Evolutionary conservation across 2,888 invertebrate genomes (phyloP).

Genomic region (Phengaris alcon): DNA sequence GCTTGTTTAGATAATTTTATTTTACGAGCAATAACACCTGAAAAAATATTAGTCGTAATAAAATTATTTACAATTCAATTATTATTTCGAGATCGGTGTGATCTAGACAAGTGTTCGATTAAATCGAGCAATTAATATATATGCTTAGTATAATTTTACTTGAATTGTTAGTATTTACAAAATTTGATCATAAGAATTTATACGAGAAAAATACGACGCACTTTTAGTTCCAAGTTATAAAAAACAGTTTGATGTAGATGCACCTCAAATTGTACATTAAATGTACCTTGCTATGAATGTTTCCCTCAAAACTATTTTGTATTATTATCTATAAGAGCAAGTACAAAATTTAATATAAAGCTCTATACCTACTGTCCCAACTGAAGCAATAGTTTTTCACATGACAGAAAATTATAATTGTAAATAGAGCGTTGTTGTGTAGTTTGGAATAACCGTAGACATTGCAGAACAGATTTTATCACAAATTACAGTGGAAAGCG

Average conservation of each 20-base stretch:
- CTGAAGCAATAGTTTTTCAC: conserved; percentile 1
- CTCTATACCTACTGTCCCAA: not conserved
- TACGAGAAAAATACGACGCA: not conserved
- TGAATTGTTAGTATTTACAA: conserved; percentile 33
- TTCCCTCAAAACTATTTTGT: not conserved
- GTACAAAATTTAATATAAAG: conserved; percentile 5
- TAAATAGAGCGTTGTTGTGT: conserved; percentile 18
- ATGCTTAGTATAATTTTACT: conserved; percentile 28
- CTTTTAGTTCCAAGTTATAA: not conserved
- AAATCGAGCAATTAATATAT: conserved; percentile 47
- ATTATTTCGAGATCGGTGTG: not conserved
- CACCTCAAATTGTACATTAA: not conserved
- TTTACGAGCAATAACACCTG: conserved; percentile 6
- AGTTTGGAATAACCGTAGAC: not conserved
- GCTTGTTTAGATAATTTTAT: conserved; percentile 13
- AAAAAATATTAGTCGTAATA: conserved; percentile 17
- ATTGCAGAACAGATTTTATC: not conserved
- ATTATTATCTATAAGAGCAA: conserved; percentile 8
- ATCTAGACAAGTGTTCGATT: conserved; percentile 46
- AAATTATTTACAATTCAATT: conserved; percentile 28
- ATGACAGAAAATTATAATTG: not conserved
- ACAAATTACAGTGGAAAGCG: not conserved
- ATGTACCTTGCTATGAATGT: not conserved
- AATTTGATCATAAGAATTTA: conserved; percentile 24
- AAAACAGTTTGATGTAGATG: not conserved